Evolutionary conservation across 2,797 vertebrate species (phyloP), one percentile per base, ranked within the genome.

Genomic region (Spheniscus humboldti): DNA sequence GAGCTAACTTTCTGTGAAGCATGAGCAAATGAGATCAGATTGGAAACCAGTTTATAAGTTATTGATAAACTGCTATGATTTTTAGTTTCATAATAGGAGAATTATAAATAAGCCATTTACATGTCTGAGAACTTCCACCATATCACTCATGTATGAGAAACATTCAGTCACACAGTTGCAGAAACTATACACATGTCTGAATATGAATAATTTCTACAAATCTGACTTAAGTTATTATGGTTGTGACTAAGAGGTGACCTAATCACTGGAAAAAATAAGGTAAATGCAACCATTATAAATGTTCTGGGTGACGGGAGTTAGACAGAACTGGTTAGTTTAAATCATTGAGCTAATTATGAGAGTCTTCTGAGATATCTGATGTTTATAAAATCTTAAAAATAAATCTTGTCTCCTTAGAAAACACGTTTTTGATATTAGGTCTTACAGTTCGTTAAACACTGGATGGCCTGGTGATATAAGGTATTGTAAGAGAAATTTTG

Each of bases 371-470:
- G 62, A n/a, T 48, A 80, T 6, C 2, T 64, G 48, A 55, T 43
- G 9, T 62, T 94, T 96, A 66, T 78, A 77, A 94, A 74, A 82
- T 84, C 89, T 94, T 88, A 77, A 90, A 94, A 93, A 74, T 55
- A 85, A 77, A 86, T 87, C 55, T 85, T 86, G 10, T 71, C 13
- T 64, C 35, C 18, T 67, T 71, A 78, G n/a, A 48, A 94, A 95
- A 12, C 12, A 16, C 10, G 2, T 73, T 94, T 94, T 90, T 96
- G 31, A 57, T 91, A 91, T 90, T 60, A 66, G 43, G 76, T 37
- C 52, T 93, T 72, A 60, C 48, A 87, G 15, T 92, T 96, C 57
- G 69, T 80, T 92, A 93, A 92, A 37, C 41, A 89, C 31, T 73
- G 43, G 82, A 72, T 43, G 35, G 11, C 28, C 28, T 71, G 11